phyloP scores from a whole-genome alignment of 2,888 invertebrate genomes.

The Amblyjoppa proteus region DNA sequence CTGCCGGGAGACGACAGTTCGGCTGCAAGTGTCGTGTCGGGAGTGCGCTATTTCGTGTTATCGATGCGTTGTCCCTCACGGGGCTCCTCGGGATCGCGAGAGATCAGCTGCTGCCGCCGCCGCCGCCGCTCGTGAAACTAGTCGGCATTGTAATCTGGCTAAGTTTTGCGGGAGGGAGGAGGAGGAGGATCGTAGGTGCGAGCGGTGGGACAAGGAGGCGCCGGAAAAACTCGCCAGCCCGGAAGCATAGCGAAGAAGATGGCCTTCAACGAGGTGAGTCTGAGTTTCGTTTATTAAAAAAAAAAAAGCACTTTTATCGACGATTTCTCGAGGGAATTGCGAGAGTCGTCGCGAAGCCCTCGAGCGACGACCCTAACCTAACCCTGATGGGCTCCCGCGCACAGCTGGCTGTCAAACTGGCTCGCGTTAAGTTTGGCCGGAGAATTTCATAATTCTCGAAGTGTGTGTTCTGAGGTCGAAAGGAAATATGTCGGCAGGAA shows the following conservation, averaged over 20 bases:
- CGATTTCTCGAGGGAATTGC: background rate
- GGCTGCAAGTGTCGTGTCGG: slow-evolving; percentile 40
- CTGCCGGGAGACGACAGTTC: slow-evolving; percentile 72
- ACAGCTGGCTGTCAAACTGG: slow-evolving; percentile 81
- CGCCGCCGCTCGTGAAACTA: slow-evolving; percentile 13
- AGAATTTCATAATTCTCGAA: background rate
- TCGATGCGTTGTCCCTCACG: slow-evolving; percentile 68
- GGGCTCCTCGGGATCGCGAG: slow-evolving; percentile 49
- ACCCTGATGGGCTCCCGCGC: slow-evolving; percentile 74
- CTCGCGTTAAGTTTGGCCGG: too few relatives aligned
- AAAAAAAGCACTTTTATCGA: background rate
- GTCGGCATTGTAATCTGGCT: slow-evolving; percentile 21
- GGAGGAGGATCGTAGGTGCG: slow-evolving; percentile 62
- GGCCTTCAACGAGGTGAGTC: slow-evolving; percentile 93
- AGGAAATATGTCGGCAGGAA: background rate
- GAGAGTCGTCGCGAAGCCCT: background rate
- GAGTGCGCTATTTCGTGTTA: slow-evolving; percentile 55
- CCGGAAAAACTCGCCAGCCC: slow-evolving; percentile 81
- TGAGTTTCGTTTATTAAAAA: slow-evolving; percentile 28
- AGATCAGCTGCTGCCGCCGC: slow-evolving; percentile 50
- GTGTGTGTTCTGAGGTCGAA: background rate
- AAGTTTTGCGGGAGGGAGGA: background rate
- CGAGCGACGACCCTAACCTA: slow-evolving; percentile 76
- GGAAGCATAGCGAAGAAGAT: slow-evolving; percentile 85
- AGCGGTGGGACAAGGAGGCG: slow-evolving; percentile 83